phyloP scores from a whole-genome alignment of 2,888 invertebrate genomes.

The Plagodis dolabraria region DNA sequence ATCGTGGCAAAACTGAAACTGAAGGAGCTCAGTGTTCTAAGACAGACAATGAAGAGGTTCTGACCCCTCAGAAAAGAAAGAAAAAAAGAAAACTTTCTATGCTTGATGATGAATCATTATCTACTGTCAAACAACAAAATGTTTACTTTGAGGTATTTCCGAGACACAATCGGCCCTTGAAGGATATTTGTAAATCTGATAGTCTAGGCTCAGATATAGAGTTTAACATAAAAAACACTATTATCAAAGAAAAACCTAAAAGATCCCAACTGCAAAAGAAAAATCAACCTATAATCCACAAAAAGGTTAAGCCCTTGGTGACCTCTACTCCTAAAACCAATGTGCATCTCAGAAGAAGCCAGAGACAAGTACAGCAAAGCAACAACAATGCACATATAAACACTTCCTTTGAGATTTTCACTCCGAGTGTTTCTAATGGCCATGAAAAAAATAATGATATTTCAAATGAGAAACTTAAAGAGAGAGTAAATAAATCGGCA shows the following conservation, averaged over 20 bases:
- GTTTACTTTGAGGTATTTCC: slow-evolving; percentile 66
- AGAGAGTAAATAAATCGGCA: slow-evolving; percentile 39
- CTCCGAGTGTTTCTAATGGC: slow-evolving; percentile 49
- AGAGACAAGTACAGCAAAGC: slow-evolving; percentile 60
- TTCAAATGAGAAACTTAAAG: slow-evolving; percentile 30
- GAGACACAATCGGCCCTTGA: slow-evolving; percentile 47
- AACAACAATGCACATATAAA: slow-evolving; percentile 57
- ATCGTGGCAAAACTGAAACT: slow-evolving; percentile 56
- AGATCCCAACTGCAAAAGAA: slow-evolving; percentile 55
- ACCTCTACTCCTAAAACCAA: slow-evolving; percentile 70
- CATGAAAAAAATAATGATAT: slow-evolving; percentile 38
- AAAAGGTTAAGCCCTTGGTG: slow-evolving; percentile 61
- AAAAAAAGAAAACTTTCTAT: slow-evolving; percentile 68
- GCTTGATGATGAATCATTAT: slow-evolving; percentile 63
- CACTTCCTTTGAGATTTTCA: slow-evolving; percentile 61
- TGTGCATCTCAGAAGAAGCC: slow-evolving; percentile 60
- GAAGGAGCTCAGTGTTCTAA: slow-evolving; percentile 61
- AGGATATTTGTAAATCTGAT: slow-evolving; percentile 59
- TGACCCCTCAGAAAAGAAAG: slow-evolving; percentile 59
- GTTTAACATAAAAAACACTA: slow-evolving; percentile 69
- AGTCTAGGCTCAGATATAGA: slow-evolving; percentile 64
- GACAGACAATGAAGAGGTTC: slow-evolving; percentile 48
- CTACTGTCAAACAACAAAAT: slow-evolving; percentile 61
- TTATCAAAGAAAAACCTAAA: slow-evolving; percentile 58
- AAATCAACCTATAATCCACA: slow-evolving; percentile 50